Conservation (phyloP, 2,113 vertebrate genomes). For the Erythrolamprus reginae region DNA sequence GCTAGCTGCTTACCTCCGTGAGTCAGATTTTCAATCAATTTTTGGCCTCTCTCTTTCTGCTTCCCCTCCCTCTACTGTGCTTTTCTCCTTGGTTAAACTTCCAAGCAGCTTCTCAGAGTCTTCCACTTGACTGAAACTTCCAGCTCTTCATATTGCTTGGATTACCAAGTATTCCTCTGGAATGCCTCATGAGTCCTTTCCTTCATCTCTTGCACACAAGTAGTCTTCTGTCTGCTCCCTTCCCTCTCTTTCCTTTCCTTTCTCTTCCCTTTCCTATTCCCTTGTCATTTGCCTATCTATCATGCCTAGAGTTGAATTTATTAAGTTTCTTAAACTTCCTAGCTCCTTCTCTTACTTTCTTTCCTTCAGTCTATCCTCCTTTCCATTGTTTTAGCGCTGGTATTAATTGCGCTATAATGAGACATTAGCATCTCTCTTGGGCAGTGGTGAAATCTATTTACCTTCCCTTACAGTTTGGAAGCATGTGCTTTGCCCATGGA, state of each 20-base stretch:
- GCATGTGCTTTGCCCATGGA: too few species aligned
- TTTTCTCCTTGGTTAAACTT: not conserved
- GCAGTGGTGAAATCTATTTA: not conserved
- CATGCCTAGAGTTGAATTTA: not conserved
- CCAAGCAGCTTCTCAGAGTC: not conserved
- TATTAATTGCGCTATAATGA: not conserved
- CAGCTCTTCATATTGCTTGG: not conserved
- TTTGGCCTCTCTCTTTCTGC: not conserved
- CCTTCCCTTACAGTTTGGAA: too few species aligned
- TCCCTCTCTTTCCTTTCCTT: not conserved
- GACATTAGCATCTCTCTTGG: not conserved
- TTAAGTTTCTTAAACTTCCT: not conserved
- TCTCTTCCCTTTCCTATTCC: not conserved
- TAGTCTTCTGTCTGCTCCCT: not conserved
- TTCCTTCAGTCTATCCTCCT: not conserved
- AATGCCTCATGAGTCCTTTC: not conserved
- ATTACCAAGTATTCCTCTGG: not conserved
- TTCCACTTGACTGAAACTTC: not conserved
- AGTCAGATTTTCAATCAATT: not conserved
- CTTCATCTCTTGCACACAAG: not conserved
- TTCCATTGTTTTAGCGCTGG: not conserved
- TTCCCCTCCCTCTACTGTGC: not conserved
- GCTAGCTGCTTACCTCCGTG: not conserved
- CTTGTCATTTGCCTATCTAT: not conserved
- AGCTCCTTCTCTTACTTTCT: not conserved